These are phyloP conservation scores for Dioctria linearis DNA, from an alignment of 2,888 invertebrate genomes.

Conservation along the genomic window DNA sequence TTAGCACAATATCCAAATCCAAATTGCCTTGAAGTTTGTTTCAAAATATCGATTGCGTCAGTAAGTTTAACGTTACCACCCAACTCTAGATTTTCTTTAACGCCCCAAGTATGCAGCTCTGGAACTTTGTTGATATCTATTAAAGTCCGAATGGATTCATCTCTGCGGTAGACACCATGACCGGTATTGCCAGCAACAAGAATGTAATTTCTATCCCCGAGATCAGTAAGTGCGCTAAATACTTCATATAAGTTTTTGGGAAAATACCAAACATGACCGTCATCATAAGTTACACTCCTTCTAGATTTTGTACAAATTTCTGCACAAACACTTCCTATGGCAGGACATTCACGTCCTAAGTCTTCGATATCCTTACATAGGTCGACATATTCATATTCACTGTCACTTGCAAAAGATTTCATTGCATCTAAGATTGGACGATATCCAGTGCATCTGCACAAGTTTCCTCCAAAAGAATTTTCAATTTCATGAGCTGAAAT, in stretches of 20 bases:
- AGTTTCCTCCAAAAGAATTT: conserved; percentile 80
- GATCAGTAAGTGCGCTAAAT: conserved; percentile 35
- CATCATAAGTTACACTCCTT: not conserved
- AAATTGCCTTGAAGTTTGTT: conserved; percentile 65
- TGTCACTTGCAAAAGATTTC: conserved; percentile 77
- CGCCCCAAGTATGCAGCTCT: conserved; percentile 73
- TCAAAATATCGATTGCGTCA: conserved; percentile 70
- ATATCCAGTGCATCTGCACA: conserved; percentile 83
- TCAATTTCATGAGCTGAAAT: conserved; percentile 76
- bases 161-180: conserved; percentile 75
- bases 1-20: conserved; percentile 73
- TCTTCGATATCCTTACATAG: conserved; percentile 55
- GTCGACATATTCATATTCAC: conserved; percentile 63
- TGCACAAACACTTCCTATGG: conserved; percentile 39
- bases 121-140: conserved; percentile 77
- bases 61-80: conserved; percentile 72
- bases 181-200: conserved; percentile 81
- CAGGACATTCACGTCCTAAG: conserved; percentile 49
- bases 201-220: conserved; percentile 12
- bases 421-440: conserved; percentile 81
- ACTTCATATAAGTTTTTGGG: conserved; percentile 48
- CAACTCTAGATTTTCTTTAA: conserved; percentile 65
- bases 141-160: conserved; percentile 70
- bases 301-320: not conserved
- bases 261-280: conserved; percentile 50